Conservation (phyloP, 35 echinoderm and acorn worm species). For the Patiria miniata region DNA sequence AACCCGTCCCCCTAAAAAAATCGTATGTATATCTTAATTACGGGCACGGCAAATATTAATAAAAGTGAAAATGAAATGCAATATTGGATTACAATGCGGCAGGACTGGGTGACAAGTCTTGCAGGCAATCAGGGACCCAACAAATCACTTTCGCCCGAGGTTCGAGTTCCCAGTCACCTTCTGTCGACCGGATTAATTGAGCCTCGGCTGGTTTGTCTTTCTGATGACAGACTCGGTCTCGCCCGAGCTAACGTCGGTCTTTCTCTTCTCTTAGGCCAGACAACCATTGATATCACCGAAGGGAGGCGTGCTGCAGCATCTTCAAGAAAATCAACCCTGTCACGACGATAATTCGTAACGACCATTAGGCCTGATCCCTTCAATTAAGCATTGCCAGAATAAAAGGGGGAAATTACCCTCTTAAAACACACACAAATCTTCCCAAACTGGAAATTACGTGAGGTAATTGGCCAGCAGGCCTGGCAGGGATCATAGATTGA, state of each 20-base stretch:
- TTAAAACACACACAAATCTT: constrained; percentile 1
- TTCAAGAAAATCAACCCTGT: background rate
- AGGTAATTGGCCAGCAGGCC: background rate
- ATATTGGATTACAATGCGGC: constrained; percentile 13
- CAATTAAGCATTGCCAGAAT: background rate
- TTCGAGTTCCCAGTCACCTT: constrained; percentile 23
- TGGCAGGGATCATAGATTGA: background rate
- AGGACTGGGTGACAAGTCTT: background rate
- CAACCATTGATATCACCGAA: too few species aligned
- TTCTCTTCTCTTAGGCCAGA: too few species aligned
- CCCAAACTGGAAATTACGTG: background rate
- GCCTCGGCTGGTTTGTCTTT: constrained; percentile 12
- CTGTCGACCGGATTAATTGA: constrained; percentile 21
- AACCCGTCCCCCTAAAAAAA: background rate
- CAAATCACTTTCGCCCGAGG: constrained; percentile 24
- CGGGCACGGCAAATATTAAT: constrained; percentile 14
- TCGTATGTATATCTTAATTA: constrained; percentile 17
- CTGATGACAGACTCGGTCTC: constrained; percentile 8
- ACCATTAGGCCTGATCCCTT: constrained; percentile 4
- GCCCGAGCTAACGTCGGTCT: background rate
- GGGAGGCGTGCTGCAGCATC: background rate
- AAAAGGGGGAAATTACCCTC: background rate
- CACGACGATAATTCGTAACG: background rate
- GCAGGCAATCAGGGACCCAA: constrained; percentile 7
- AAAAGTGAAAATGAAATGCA: constrained; percentile 29